A percentile compares a stretch with the other conserved stretches of the same genome.
These are phyloP conservation scores for Aphelenchoides besseyi DNA, from an alignment of 1,140 invertebrate genomes.

Conservation along the genomic window DNA sequence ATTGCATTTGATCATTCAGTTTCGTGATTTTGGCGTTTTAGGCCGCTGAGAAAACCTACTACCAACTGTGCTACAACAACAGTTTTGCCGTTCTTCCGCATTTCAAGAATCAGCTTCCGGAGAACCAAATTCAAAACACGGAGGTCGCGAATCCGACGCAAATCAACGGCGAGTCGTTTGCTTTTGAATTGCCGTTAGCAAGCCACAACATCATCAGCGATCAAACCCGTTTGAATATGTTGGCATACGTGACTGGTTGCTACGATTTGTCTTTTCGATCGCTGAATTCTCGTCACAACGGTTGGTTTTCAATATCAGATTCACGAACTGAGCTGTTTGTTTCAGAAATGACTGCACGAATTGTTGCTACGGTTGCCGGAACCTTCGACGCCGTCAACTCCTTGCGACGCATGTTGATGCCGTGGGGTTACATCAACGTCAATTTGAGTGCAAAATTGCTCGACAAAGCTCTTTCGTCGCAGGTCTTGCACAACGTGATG, in stretches of 20 bases:
- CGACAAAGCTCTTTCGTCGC: conserved; percentile 5
- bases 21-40: conserved; percentile 24
- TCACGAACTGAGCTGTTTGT: neutral
- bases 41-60: conserved; percentile 42
- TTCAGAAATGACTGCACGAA: conserved; percentile 2
- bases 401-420: neutral
- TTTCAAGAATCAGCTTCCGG: conserved; percentile 31
- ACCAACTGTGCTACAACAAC: conserved; percentile 47
- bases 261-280: conserved; percentile 40
- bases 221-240: conserved; percentile 28
- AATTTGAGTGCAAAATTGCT: neutral
- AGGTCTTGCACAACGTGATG: conserved; percentile 8
- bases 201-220: conserved; percentile 31
- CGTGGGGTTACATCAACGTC: conserved; percentile 9
- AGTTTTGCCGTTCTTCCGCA: conserved; percentile 36
- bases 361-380: conserved; percentile 7
- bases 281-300: neutral
- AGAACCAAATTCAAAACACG: conserved; percentile 16
- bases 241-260: conserved; percentile 30
- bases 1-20: conserved; percentile 1
- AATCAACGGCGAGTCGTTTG: conserved; percentile 44
- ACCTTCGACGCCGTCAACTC: neutral
- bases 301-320: neutral
- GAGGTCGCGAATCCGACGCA: neutral
- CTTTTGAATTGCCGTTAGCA: conserved; percentile 38